phyloP scores from a whole-genome alignment of 2,797 vertebrate genomes.

The Arctocebus calabarensis region DNA sequence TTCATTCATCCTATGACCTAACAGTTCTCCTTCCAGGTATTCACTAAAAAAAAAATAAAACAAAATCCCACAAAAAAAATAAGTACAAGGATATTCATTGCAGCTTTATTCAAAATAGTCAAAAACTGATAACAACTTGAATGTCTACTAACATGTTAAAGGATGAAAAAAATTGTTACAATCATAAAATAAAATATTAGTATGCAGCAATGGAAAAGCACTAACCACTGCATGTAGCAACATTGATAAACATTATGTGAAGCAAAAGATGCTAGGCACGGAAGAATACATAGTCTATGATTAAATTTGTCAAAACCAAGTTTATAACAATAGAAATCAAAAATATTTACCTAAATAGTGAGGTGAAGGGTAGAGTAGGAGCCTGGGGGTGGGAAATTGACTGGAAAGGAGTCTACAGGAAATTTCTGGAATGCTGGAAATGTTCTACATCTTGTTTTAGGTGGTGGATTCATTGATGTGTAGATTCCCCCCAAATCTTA shows the following conservation, averaged over 20 bases:
- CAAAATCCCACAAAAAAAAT: background rate
- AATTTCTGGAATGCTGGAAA: background rate
- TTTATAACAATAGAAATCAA: background rate
- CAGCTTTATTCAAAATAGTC: background rate
- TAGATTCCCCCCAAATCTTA: conserved; percentile 8
- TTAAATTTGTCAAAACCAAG: background rate
- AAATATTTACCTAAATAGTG: background rate
- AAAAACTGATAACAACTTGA: background rate
- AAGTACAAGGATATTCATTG: background rate
- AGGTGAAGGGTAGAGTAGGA: background rate
- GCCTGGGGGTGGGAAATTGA: no score
- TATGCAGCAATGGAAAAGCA: background rate
- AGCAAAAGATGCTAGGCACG: background rate
- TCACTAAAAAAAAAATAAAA: conserved; percentile 34
- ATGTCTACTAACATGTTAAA: background rate
- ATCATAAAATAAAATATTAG: background rate
- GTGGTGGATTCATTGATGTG: background rate
- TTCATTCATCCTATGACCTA: background rate
- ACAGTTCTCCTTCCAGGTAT: background rate
- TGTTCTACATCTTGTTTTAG: background rate
- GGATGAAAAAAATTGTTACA: background rate
- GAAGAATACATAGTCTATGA: background rate
- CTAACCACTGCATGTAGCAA: background rate
- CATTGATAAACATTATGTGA: background rate
- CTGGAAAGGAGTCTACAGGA: background rate